Base-by-base conservation (phyloP, 2,888 invertebrate species). In the Siphlonurus alternatus region DNA sequence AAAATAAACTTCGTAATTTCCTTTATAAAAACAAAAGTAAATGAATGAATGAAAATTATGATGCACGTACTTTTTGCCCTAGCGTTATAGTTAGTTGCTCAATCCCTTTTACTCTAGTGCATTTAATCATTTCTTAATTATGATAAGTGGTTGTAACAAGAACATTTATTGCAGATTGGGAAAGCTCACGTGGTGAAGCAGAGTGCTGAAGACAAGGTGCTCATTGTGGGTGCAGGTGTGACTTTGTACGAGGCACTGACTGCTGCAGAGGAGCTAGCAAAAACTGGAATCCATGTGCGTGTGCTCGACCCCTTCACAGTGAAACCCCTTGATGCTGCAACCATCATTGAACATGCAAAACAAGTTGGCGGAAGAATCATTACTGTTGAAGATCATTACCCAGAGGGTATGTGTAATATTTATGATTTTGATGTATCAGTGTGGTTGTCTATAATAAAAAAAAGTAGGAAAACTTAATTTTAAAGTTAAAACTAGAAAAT, bases 341-440 rank as follows among this genome's bases (percentile, higher is more conserved):
- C 86, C 1, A 84, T 99, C 54, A 75, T 87, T 54, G 78, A 80
- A 63, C 85, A 92, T 74, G 96, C 93, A 1, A 80, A 81, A 67
- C 87, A 86, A 64, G 86, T 83, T 64, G 88, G 88, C 5, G 94
- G 94, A 1, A 80, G 85, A 10, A 83, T 99, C 64, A 75, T 99
- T 62, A 93, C 94, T 51, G 94, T 97, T 0, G 99, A 99, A 76
- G 99, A 99, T 75, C 99, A 99, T 77, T 99, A 99, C 76, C 85
- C 88, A 68, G 91, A 91, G 76, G 96, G 87, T 85, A 60, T n/a
- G n/a, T n/a, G n/a, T n/a, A n/a, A n/a, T n/a, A n/a, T n/a, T 67
- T 74, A 73, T 7, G 1, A 23, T 63, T 63, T 5, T 1, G 2
- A 18, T 18, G 59, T 22, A 20, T 18, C 22, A n/a, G n/a, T n/a